These are phyloP conservation scores for Scomberomorus guttatus DNA, from an alignment of 2,797 vertebrate genomes.

Conservation along the genomic window DNA sequence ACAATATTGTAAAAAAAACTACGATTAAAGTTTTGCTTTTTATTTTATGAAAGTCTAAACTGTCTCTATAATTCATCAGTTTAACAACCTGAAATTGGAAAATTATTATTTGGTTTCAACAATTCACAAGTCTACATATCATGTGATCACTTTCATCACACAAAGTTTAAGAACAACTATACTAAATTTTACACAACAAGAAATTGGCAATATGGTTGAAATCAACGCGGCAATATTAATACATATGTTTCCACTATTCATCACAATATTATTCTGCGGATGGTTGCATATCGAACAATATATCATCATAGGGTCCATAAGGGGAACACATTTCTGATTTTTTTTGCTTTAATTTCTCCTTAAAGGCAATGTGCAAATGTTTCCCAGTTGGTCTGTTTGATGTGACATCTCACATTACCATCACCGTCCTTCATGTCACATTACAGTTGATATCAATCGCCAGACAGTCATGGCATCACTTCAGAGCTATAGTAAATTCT, in stretches of 20 bases:
- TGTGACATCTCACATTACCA: slow-evolving; percentile 19
- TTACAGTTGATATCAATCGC: background rate
- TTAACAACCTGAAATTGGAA: background rate
- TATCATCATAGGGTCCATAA: background rate
- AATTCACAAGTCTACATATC: background rate
- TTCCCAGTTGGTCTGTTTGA: slow-evolving; percentile 20
- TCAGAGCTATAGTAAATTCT: slow-evolving; percentile 34
- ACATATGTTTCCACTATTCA: background rate
- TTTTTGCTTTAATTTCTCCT: background rate
- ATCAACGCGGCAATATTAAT: background rate
- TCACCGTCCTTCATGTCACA: slow-evolving; percentile 12
- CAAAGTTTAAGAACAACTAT: background rate
- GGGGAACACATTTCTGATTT: background rate
- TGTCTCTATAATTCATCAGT: background rate
- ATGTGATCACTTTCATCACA: background rate
- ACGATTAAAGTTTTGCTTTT: background rate
- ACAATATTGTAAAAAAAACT: background rate
- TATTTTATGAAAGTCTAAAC: background rate
- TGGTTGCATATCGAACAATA: background rate
- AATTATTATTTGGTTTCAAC: background rate
- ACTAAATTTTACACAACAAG: background rate
- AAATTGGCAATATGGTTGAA: background rate
- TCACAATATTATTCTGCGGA: background rate
- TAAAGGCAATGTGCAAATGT: slow-evolving; percentile 10
- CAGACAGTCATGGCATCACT: slow-evolving; percentile 28